A percentile compares a stretch with the other conserved stretches of the same genome.
Evolutionary conservation across 1,140 invertebrate species (phyloP).

Genomic region (Triops longicaudatus): DNA sequence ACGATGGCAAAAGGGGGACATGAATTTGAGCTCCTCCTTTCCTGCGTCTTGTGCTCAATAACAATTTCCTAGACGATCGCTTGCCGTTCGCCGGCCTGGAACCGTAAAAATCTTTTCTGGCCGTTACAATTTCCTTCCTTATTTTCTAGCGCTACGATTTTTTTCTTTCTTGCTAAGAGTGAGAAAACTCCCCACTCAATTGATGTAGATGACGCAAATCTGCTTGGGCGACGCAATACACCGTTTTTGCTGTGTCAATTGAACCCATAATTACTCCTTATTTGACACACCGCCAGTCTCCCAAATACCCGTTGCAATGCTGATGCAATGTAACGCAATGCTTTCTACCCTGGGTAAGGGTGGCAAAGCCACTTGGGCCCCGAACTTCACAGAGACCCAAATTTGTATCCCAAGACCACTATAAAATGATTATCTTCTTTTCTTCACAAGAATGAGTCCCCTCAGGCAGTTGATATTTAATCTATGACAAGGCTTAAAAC

Average conservation of each 20-base stretch:
- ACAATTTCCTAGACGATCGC: conserved; percentile 6
- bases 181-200: neutral
- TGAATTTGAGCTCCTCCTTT: conserved; percentile 3
- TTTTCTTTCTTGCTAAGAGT: neutral
- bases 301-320: neutral
- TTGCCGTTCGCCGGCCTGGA: neutral
- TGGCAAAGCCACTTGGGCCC: neutral
- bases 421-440: conserved; percentile 8
- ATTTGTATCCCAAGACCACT: neutral
- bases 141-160: neutral
- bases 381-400: neutral
- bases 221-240: neutral
- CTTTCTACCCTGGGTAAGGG: neutral
- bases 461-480: neutral
- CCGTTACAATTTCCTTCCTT: neutral
- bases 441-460: neutral
- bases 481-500: neutral
- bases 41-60: neutral
- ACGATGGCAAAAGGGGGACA: neutral
- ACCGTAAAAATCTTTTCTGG: neutral
- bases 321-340: neutral
- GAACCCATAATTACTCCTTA: neutral
- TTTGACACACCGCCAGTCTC: neutral
- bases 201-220: neutral
- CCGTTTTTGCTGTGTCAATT: neutral